Conservation (phyloP, 2,888 invertebrate species). For the Cylloceria caligata region DNA sequence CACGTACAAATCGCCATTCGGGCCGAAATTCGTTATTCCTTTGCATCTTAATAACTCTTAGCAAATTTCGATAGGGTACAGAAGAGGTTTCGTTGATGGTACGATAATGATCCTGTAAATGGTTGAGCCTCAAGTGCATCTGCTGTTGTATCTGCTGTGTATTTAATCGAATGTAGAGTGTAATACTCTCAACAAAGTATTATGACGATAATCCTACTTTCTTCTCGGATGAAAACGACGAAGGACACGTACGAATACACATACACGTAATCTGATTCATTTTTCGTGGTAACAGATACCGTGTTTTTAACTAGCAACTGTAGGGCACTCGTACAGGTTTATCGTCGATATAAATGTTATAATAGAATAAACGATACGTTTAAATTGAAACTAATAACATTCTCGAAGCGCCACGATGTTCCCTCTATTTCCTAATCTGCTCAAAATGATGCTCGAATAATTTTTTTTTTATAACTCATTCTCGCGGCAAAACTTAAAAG, state of each 20-base stretch:
- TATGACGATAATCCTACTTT: slow-evolving; percentile 37
- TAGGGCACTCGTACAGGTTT: slow-evolving; percentile 43
- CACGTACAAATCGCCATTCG: slow-evolving; percentile 93
- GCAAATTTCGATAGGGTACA: slow-evolving; percentile 72
- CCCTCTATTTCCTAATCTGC: slow-evolving; percentile 28
- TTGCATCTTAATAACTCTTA: slow-evolving; percentile 86
- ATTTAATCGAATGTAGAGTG: slow-evolving; percentile 41
- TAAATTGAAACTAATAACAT: slow-evolving; percentile 33
- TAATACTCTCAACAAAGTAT: slow-evolving; percentile 3
- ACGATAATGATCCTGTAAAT: slow-evolving; percentile 44
- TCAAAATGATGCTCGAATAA: slow-evolving; percentile 24
- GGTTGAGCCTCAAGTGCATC: slow-evolving; percentile 37
- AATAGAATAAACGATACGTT: slow-evolving; percentile 28
- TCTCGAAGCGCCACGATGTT: slow-evolving; percentile 38
- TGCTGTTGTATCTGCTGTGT: slow-evolving; percentile 43
- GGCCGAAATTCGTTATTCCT: slow-evolving; percentile 92
- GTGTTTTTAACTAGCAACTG: slow-evolving; percentile 45
- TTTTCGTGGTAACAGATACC: slow-evolving; percentile 38
- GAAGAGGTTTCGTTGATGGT: slow-evolving; percentile 18
- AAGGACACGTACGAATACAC: neutral
- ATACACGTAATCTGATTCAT: slow-evolving; percentile 4
- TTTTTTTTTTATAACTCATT: slow-evolving; percentile 8
- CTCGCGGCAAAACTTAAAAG: slow-evolving; percentile 34
- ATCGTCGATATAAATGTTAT: slow-evolving; percentile 44
- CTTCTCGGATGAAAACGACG: neutral